Base-by-base conservation (phyloP, 1,140 invertebrate genomes). In the Littorina saxatilis region DNA sequence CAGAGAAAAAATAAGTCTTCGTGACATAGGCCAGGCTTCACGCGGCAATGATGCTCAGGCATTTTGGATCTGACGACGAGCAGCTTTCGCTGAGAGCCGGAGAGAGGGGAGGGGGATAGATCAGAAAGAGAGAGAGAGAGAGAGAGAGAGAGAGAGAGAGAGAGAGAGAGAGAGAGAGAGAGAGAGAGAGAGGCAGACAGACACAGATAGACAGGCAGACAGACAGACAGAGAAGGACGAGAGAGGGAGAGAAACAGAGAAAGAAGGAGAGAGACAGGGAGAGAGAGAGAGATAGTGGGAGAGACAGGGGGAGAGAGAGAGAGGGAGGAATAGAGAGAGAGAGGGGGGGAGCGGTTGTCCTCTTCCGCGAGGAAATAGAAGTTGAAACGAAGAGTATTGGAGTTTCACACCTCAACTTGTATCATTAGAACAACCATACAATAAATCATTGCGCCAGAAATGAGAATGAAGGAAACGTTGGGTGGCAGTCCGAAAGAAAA, bases 111-210 rank as follows among this genome's bases (percentile, higher is more conserved):
- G 29, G 9, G 35, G 9, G 29, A 32, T 15, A 15, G 63, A 9
- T 35, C 9, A 27, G 63, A 37, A 11, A 32, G 5, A 5, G 35
- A 3, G 35, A n/a, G 68, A 72, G 68, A 40, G 68, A 40, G 68
- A 40, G 68, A 40, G 37, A 40, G n/a, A n/a, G n/a, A 47, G 43
- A 47, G 70, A 50, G 70, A 50, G 70, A 73, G 70, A 73, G n/a
- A 27, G 55, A 58, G n/a, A 20, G n/a, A 58, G 17, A 58, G n/a
- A 58, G 15, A 58, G 55, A 58, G 55, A 27, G 55, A 58, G 15
- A 27, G 55, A 58, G 15, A 27, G 55, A 58, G 55, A 58, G n/a
- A 20, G n/a, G 23, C 4, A 27, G 55, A 58, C 4, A 27, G 55
- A 58, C 4, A 58, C 9, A 47, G 43, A 47, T 5, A 47, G 43